Evolutionary conservation across 2,113 vertebrate species (phyloP), one percentile per base, ranked within the genome.

Genomic region (Sclerurus mexicanus): DNA sequence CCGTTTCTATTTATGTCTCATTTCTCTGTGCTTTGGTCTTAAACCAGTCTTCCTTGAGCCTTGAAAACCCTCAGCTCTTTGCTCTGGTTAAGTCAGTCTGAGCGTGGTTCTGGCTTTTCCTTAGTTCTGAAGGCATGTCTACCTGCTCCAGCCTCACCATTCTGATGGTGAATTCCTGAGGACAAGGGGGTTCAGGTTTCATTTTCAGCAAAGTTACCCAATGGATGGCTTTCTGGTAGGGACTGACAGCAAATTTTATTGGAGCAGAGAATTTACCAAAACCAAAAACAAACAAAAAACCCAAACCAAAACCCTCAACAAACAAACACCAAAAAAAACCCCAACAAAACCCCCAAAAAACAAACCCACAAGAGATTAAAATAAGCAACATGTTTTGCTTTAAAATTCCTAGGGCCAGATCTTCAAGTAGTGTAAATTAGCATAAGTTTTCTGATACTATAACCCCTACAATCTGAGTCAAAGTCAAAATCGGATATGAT

Each of bases 331-430:
- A 50, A 27, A 50, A 24, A 50, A 50, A 47, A 46, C 17, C 44
- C 44, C 46, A 22, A 46, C 21, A 10, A 46, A 21, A 21, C 46
- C 13, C 46, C 56, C 50, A 78, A 44, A 28, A 5, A 17, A 6
- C 62, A 58, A 78, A 46, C 12, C 49, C 17, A 58, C 35, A 67
- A 74, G 30, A 85, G 55, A 80, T 80, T 79, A 91, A 95, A 95
- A 95, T 77, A 95, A 88, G 59, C 74, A 85, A 62, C 47, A 59
- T 24, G 31, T 64, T 87, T 91, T 85, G 49, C 72, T 95, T 93
- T 73, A 83, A 89, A 82, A 83, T 89, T 83, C 88, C 24, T 60
- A 44, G 64, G 55, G 68, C 37, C 47, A 80, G 75, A 90, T 90
- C 84, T 93, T 94, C 52, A 90, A 80, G 82, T 15, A 1, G 50